Conservation (phyloP, 2,888 invertebrate genomes). For the Lasioglossum calceatum region DNA sequence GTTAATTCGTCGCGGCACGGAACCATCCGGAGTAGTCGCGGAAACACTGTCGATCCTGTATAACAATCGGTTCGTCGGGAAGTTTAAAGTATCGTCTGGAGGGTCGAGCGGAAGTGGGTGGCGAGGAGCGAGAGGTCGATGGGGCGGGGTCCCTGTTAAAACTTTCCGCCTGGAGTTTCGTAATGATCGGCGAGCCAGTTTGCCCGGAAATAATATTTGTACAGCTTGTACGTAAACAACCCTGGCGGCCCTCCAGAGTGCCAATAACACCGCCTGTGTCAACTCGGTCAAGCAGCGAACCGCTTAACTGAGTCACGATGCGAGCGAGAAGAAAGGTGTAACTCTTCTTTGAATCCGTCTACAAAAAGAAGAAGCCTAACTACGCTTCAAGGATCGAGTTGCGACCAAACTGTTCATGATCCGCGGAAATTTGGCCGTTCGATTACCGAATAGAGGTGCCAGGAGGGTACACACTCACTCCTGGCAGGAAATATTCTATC, state of each 20-base stretch:
- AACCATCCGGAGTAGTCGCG: slow-evolving; percentile 34
- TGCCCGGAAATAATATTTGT: slow-evolving; percentile 81
- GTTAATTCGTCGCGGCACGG: slow-evolving; percentile 7
- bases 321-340: slow-evolving; percentile 62
- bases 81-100: slow-evolving; percentile 60
- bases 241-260: slow-evolving; percentile 75
- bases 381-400: slow-evolving; percentile 11
- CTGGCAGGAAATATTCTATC: no score
- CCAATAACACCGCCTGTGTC: slow-evolving; percentile 80
- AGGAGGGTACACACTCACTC: no score
- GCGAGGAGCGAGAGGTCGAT: slow-evolving; percentile 16
- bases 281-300: slow-evolving; percentile 78
- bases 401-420: no score
- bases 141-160: slow-evolving; percentile 62
- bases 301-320: slow-evolving; percentile 75
- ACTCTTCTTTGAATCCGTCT: slow-evolving; percentile 37
- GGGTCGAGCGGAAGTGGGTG: slow-evolving; percentile 24
- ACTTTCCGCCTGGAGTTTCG: slow-evolving; percentile 74
- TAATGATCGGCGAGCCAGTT: slow-evolving; percentile 77
- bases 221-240: slow-evolving; percentile 80
- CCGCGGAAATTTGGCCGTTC: not conserved
- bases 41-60: slow-evolving; percentile 43
- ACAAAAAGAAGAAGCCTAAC: not conserved
- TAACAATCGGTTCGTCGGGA: slow-evolving; percentile 48
- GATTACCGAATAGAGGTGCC: not conserved